phyloP scores from a whole-genome alignment of 1,140 invertebrate genomes.

The Drosophila fuyamai region DNA sequence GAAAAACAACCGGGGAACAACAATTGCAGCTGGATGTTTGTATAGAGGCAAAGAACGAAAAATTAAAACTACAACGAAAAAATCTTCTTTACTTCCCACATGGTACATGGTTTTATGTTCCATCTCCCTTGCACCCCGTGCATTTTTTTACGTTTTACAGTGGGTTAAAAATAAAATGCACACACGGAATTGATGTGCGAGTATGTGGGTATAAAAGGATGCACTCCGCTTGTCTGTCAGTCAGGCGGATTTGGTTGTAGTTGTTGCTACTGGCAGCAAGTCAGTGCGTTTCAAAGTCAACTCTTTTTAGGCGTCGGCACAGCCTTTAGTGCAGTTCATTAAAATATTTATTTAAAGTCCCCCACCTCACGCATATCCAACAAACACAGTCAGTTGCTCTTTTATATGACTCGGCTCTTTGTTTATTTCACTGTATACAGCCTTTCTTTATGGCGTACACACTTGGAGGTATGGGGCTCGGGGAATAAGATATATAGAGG shows the following conservation, averaged over 20 bases:
- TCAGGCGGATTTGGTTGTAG: conserved; percentile 12
- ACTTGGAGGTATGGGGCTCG: conserved; percentile 7
- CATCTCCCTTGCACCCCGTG: conserved; percentile 14
- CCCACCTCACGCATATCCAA: conserved; percentile 5
- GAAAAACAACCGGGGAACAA: conserved; percentile 33
- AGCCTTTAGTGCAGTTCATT: conserved; percentile 56
- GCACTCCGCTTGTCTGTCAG: conserved; percentile 51
- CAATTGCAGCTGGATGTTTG: conserved; percentile 48
- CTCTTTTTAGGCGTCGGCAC: conserved; percentile 45
- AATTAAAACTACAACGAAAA: conserved; percentile 52
- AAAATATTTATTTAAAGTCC: conserved; percentile 56
- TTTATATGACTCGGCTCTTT: conserved; percentile 56
- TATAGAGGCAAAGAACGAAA: conserved; percentile 45
- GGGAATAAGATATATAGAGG: conserved; percentile 1
- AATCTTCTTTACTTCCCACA: conserved; percentile 46
- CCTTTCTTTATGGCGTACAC: conserved; percentile 39
- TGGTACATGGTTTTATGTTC: conserved; percentile 30
- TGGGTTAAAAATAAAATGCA: conserved; percentile 53
- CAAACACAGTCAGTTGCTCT: conserved; percentile 40
- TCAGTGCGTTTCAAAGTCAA: conserved; percentile 52
- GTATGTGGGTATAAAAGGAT: conserved; percentile 50
- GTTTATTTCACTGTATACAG: conserved; percentile 50
- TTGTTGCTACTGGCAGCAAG: conserved; percentile 36
- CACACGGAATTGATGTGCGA: conserved; percentile 37
- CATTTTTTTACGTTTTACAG: conserved; percentile 40